phyloP scores from a whole-genome alignment of 2,888 invertebrate species.

The Petrolisthes manimaculis region DNA sequence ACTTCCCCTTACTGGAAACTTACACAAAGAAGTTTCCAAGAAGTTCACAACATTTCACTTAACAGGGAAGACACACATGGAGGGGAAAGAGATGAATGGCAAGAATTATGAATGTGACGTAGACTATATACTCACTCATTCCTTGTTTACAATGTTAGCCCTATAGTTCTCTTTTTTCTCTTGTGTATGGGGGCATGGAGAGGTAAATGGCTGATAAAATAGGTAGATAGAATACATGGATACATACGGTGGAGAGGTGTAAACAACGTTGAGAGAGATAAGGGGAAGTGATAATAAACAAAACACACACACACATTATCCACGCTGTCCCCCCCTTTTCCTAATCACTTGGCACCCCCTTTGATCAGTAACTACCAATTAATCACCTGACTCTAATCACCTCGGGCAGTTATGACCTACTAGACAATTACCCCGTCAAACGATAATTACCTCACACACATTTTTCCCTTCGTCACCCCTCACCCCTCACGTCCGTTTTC shows the following conservation, averaged over 20 bases:
- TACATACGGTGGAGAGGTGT: neutral
- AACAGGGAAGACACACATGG: too few relatives aligned
- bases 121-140: too few relatives aligned
- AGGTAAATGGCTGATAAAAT: neutral
- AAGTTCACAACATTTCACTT: too few relatives aligned
- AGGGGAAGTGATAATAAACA: neutral
- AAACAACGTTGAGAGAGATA: neutral
- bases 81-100: too few relatives aligned
- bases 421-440: slow-evolving; percentile 11
- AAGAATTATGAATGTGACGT: too few relatives aligned
- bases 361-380: slow-evolving; percentile 17
- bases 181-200: too few relatives aligned
- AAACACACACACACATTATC: neutral
- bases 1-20: too few relatives aligned
- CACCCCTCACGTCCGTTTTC: neutral
- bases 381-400: slow-evolving; percentile 26
- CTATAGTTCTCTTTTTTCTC: too few relatives aligned
- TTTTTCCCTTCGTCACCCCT: neutral
- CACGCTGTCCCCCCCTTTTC: neutral
- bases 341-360: neutral
- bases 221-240: neutral
- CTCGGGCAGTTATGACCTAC: slow-evolving; percentile 26
- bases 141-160: too few relatives aligned
- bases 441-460: slow-evolving; percentile 5
- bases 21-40: too few relatives aligned